Base-by-base conservation (phyloP, 2,888 invertebrate species). In the Tetragonisca angustula region DNA sequence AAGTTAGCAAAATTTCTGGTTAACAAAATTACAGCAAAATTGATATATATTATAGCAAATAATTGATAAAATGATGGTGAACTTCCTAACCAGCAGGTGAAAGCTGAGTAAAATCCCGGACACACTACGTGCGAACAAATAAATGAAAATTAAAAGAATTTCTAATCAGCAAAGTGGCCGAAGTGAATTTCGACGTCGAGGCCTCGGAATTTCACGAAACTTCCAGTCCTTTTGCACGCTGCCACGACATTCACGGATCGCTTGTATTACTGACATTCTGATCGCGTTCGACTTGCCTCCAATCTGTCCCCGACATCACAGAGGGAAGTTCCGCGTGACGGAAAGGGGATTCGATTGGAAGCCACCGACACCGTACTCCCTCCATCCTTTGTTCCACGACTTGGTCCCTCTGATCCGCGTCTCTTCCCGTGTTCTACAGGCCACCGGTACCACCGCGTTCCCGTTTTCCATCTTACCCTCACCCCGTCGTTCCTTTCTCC, bases 211-310 rank as follows among this genome's bases (percentile, higher is more conserved):
- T 79, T 73, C 72, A 73, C 56, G 68, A 50, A 72, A 79, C 32
- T 68, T 59, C 27, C 80, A 27, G 36, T 32, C 43, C 67, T 50
- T 49, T 49, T 21, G 17, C 65, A 21, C 62, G 4, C n/a, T n/a
- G n/a, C 4, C 49, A 21, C 67, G 59, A 67, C 71, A 56, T 65
- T 81, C 76, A 76, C 76, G 69, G 62, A 81, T 81, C 81, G 70
- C 54, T 82, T 54, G 83, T 76, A 70, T 76, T 83, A 81, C 82
- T 76, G 32, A 73, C 76, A 83, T 81, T 70, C 69, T 73, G 81
- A 70, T 81, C 59, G 83, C 64, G 69, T 65, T 76, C 71, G 72
- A 64, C 68, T 83, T 56, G 71, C 68, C 61, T 61, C 59, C 81
- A 69, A 83, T 83, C 83, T 73, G 76, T 81, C 59, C 50, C 49